Conservation (phyloP, 1,140 invertebrate species). For the Anadara kagoshimensis region DNA sequence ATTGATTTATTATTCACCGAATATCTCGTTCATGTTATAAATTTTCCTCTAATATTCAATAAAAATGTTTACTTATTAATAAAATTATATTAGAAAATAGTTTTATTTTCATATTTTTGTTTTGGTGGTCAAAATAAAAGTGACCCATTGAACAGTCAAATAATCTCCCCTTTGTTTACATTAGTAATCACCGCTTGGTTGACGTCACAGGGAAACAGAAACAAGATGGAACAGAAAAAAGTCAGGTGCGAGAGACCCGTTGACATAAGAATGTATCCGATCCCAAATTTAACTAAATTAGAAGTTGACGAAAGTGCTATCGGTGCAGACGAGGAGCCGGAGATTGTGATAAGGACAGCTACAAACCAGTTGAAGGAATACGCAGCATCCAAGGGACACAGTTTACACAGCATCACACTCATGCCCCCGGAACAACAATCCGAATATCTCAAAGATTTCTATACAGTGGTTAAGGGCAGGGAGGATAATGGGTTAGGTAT, state of each 20-base stretch:
- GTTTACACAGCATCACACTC: conserved; percentile 47
- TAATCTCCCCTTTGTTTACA: neutral
- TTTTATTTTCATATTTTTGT: neutral
- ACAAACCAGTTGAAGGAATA: conserved; percentile 51
- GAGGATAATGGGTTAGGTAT: conserved; percentile 32
- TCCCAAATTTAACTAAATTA: conserved; percentile 34
- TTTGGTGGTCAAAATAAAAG: neutral
- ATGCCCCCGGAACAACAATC: conserved; percentile 54
- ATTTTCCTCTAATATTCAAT: neutral
- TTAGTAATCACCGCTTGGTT: conserved; percentile 20
- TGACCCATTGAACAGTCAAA: neutral
- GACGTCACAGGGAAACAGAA: conserved; percentile 55
- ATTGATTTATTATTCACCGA: neutral
- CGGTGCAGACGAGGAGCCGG: conserved; percentile 45
- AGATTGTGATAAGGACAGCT: conserved; percentile 41
- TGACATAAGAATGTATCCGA: conserved; percentile 39
- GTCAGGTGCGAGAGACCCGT: conserved; percentile 37
- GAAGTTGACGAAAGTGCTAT: conserved; percentile 36
- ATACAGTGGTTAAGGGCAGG: conserved; percentile 50
- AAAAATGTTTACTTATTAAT: neutral
- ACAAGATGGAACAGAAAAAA: conserved; percentile 48
- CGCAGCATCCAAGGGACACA: conserved; percentile 54
- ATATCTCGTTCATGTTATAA: neutral
- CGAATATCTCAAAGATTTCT: conserved; percentile 64
- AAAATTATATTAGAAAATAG: too few species aligned